phyloP scores from a whole-genome alignment of 2,888 invertebrate species.

The Acleris holmiana region DNA sequence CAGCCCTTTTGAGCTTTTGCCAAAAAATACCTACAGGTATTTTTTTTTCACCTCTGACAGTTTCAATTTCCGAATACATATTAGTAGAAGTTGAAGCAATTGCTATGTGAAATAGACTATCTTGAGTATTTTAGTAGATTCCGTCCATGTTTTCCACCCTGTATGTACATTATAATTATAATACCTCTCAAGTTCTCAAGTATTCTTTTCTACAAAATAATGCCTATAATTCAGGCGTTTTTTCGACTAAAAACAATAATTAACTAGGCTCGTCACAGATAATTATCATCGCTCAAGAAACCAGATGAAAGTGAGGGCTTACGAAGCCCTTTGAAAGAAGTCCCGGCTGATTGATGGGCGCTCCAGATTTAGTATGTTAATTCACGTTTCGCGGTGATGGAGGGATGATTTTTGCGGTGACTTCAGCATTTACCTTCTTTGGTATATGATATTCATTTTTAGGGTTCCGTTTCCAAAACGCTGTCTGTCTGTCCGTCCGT shows the following conservation, averaged over 20 bases:
- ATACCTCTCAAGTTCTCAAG: too few species aligned
- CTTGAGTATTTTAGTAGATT: too few species aligned
- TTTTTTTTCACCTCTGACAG: too few species aligned
- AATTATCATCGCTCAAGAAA: conserved; percentile 38
- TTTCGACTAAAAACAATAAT: conserved; percentile 25
- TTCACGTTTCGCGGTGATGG: conserved; percentile 53
- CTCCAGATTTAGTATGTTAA: conserved; percentile 81
- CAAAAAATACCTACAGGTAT: too few species aligned
- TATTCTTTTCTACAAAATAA: too few species aligned
- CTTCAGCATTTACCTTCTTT: neutral
- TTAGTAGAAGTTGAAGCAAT: too few species aligned
- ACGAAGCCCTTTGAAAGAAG: conserved; percentile 76
- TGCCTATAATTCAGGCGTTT: conserved; percentile 1
- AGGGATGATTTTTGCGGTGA: conserved; percentile 19
- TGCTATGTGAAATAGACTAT: too few species aligned
- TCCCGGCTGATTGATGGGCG: conserved; percentile 74
- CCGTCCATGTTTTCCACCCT: neutral
- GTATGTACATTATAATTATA: neutral
- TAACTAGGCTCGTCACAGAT: conserved; percentile 27
- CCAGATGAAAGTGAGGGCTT: conserved; percentile 81
- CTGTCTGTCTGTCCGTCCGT: too few species aligned
- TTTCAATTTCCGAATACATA: too few species aligned
- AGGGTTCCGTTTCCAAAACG: too few species aligned
- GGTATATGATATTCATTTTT: neutral
- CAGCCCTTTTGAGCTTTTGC: too few species aligned